Percentiles rank a stretch among this genome's conserved stretches.
These are phyloP conservation scores for Sphaerophoria taeniata DNA, from an alignment of 2,888 invertebrate species.

Conservation along the genomic window DNA sequence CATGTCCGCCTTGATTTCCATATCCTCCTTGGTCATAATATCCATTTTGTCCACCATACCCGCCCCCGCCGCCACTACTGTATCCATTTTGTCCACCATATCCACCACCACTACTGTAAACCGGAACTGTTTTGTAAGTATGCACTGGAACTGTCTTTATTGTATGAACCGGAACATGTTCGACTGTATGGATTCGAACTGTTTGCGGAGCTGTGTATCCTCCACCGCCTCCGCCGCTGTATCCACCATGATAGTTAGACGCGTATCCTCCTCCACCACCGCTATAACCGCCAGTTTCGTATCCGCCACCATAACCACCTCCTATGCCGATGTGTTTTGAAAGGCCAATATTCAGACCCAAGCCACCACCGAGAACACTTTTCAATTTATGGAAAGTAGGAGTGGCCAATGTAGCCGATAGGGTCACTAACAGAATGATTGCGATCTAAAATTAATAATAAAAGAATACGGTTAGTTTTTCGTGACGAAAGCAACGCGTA, in stretches of 20 bases:
- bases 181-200: conserved; percentile 51
- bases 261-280: conserved; percentile 7
- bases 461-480: not conserved
- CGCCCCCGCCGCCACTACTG: not conserved
- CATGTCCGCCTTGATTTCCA: conserved; percentile 20
- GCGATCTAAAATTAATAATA: conserved; percentile 42
- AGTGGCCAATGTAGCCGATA: conserved; percentile 47
- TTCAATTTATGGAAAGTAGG: conserved; percentile 63
- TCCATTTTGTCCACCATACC: conserved; percentile 28
- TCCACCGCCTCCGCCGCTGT: conserved; percentile 37
- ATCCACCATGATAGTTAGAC: conserved; percentile 36
- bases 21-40: conserved; percentile 36
- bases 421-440: conserved; percentile 41
- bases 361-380: conserved; percentile 45
- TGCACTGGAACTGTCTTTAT: conserved; percentile 64
- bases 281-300: conserved; percentile 11
- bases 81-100: conserved; percentile 35
- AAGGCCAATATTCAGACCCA: conserved; percentile 56
- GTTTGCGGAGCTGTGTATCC: conserved; percentile 60
- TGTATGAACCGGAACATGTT: conserved; percentile 66
- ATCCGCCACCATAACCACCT: conserved; percentile 44
- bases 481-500: conserved; percentile 3
- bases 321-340: conserved; percentile 49
- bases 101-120: conserved; percentile 30
- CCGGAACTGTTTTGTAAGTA: conserved; percentile 47